Evolutionary conservation across 2,113 vertebrate genomes (phyloP).

Genomic region (Nibea albiflora): DNA sequence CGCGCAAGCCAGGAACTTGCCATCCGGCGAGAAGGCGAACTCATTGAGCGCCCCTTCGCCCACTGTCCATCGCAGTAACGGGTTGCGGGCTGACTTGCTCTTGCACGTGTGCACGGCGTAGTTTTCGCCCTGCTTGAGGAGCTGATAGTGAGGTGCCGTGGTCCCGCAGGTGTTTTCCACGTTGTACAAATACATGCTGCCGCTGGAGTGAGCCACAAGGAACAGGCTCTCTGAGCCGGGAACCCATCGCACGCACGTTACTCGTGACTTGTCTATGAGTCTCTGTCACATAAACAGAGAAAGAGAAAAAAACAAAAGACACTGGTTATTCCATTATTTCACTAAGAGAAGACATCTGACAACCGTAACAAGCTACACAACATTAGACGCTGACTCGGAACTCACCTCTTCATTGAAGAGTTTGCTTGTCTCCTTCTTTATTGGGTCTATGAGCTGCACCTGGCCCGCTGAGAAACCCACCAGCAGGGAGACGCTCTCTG

Average conservation of each 20-base stretch:
- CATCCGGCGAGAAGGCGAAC: slow-evolving; percentile 98
- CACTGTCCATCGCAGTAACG: slow-evolving; percentile 97
- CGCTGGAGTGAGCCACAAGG: slow-evolving; percentile 97
- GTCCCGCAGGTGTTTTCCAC: slow-evolving; percentile 98
- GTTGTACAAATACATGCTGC: slow-evolving; percentile 98
- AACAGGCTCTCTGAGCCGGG: slow-evolving; percentile 99
- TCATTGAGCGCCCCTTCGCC: slow-evolving; percentile 98
- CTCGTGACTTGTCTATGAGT: slow-evolving; percentile 99
- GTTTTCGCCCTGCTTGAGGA: slow-evolving; percentile 97
- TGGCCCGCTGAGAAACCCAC: slow-evolving; percentile 99
- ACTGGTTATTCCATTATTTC: neutral
- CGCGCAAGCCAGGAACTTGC: slow-evolving; percentile 95
- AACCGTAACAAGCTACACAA: neutral
- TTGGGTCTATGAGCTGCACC: slow-evolving; percentile 99
- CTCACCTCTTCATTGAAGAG: slow-evolving; percentile 99
- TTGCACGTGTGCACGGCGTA: slow-evolving; percentile 99
- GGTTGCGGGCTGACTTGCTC: slow-evolving; percentile 98
- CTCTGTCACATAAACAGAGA: slow-evolving; percentile 83
- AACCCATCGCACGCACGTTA: slow-evolving; percentile 98
- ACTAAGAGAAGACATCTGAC: no score
- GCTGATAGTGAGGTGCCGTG: slow-evolving; percentile 97
- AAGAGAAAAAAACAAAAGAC: neutral
- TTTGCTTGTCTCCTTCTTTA: slow-evolving; percentile 99
- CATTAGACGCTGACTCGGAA: slow-evolving; percentile 40
- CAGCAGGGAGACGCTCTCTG: slow-evolving; percentile 97